Evolutionary conservation across 2,888 invertebrate genomes (phyloP).

Genomic region (Timema cristinae): DNA sequence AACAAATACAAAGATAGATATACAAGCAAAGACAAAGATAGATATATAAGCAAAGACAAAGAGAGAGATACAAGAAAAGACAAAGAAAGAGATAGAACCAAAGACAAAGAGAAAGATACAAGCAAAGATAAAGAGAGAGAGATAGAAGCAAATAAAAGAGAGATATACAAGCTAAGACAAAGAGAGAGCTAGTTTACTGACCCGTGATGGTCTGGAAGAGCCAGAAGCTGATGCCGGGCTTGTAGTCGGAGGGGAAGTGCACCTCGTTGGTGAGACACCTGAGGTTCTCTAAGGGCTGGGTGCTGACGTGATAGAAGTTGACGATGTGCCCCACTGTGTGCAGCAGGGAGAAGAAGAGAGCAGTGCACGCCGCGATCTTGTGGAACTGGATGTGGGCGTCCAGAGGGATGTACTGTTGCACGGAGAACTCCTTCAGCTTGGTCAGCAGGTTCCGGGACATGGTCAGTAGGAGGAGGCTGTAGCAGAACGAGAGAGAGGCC

Average conservation of each 20-base stretch:
- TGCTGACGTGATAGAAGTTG: constrained; percentile 96
- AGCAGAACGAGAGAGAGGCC: constrained; percentile 91
- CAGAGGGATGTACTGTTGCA: constrained; percentile 89
- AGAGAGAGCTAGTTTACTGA: constrained; percentile 40
- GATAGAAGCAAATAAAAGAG: constrained; percentile 10
- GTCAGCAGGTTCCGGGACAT: constrained; percentile 92
- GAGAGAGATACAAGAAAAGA: no score
- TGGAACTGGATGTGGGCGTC: constrained; percentile 97
- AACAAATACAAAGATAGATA: constrained; percentile 5
- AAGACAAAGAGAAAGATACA: constrained; percentile 20
- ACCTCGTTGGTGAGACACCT: constrained; percentile 91
- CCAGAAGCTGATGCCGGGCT: constrained; percentile 93
- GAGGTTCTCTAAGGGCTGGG: constrained; percentile 89
- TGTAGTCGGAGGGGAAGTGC: constrained; percentile 89
- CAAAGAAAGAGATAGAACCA: background rate
- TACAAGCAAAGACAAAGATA: background rate
- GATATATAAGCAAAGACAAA: background rate
- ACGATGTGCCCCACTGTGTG: constrained; percentile 94
- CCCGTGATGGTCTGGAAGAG: constrained; percentile 92
- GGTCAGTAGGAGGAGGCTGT: constrained; percentile 82
- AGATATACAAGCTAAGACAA: constrained; percentile 9
- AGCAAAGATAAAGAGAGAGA: no score
- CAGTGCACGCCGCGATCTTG: constrained; percentile 94
- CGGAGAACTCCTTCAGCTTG: constrained; percentile 87
- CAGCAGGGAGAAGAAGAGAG: constrained; percentile 84